phyloP scores from a whole-genome alignment of 1,140 invertebrate species.

The Zaprionus capensis region DNA sequence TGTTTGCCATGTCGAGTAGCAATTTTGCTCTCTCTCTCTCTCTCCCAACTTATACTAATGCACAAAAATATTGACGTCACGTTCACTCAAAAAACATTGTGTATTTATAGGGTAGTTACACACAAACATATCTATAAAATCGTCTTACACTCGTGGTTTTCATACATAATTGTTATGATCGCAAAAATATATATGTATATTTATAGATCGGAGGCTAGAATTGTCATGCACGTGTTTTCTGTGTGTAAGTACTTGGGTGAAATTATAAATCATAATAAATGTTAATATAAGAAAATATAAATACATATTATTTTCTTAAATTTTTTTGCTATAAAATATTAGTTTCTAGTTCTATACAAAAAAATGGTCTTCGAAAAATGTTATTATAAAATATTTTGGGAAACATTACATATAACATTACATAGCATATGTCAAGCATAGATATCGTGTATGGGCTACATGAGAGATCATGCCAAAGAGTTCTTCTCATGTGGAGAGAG shows the following conservation, averaged over 20 bases:
- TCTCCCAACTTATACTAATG: conserved; percentile 17
- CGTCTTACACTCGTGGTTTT: not conserved
- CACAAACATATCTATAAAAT: conserved; percentile 1
- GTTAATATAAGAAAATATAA: not conserved
- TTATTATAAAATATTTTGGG: no score
- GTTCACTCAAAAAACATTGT: conserved; percentile 8
- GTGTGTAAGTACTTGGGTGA: no score
- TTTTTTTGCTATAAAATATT: not conserved
- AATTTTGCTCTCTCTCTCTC: conserved; percentile 18
- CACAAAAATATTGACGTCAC: conserved; percentile 23
- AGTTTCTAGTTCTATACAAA: no score
- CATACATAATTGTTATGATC: conserved; percentile 1
- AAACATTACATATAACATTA: no score
- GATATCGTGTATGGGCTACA: not conserved
- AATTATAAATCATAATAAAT: no score
- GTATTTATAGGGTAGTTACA: conserved; percentile 35
- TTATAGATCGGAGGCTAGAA: not conserved
- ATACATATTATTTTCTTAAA: not conserved
- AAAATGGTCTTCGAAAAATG: no score
- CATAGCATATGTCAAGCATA: not conserved
- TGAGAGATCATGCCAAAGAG: not conserved
- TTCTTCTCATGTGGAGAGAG: not conserved
- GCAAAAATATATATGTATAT: not conserved
- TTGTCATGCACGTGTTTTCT: not conserved
- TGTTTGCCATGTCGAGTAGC: conserved; percentile 11